Evolutionary conservation across 2,888 invertebrate genomes (phyloP).

Genomic region (Pecten maximus): DNA sequence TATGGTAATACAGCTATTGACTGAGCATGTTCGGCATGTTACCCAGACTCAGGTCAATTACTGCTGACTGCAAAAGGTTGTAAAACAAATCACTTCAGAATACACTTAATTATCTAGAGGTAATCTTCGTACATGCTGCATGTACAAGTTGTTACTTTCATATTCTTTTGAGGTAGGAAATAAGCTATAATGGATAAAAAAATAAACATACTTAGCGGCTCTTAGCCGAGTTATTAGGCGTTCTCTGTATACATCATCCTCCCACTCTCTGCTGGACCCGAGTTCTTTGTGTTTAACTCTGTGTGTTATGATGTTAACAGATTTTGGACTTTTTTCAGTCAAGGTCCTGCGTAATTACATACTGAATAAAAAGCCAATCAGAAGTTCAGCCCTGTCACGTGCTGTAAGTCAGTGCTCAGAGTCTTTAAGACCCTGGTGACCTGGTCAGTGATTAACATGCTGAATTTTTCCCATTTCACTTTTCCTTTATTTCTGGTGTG

Average conservation of each 20-base stretch:
- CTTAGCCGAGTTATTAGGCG: neutral
- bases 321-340: neutral
- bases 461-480: too few species aligned
- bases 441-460: too few species aligned
- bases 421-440: too few species aligned
- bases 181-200: conserved; percentile 18
- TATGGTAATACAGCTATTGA: neutral
- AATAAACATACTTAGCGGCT: neutral
- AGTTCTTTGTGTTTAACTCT: neutral
- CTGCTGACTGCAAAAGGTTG: neutral
- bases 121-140: neutral
- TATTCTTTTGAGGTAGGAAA: neutral
- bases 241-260: neutral
- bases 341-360: neutral
- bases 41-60: conserved; percentile 8
- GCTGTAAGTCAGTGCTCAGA: too few species aligned
- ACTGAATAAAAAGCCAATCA: neutral
- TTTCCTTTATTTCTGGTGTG: too few species aligned
- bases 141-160: conserved; percentile 30
- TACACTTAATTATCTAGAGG: conserved; percentile 19
- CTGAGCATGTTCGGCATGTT: neutral
- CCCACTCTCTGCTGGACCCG: neutral
- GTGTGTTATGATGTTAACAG: neutral
- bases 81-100: neutral
- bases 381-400: neutral